These are phyloP conservation scores for Hemicordylus capensis DNA, from an alignment of 2,113 vertebrate genomes.

Conservation along the genomic window DNA sequence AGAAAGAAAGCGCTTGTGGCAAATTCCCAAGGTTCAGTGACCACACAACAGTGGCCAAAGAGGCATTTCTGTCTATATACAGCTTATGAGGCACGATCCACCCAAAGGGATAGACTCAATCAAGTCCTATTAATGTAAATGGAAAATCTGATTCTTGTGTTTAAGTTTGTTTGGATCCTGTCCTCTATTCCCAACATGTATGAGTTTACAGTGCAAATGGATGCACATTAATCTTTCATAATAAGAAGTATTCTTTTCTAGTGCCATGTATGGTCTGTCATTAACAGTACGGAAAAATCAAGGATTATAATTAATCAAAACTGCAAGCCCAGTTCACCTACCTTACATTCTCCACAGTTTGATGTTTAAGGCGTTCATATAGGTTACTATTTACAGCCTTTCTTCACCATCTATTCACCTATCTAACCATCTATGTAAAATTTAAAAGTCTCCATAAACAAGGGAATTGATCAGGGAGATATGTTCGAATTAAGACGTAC, in stretches of 20 bases:
- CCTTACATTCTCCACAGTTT: conserved; percentile 16
- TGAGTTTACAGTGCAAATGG: not conserved
- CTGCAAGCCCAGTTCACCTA: conserved; percentile 34
- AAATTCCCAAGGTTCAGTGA: not conserved
- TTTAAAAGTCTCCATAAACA: conserved; percentile 71
- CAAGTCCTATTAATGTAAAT: not conserved
- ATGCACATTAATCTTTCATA: not conserved
- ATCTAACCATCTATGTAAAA: conserved; percentile 56
- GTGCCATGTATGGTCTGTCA: too few relatives aligned
- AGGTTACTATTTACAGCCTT: conserved; percentile 47
- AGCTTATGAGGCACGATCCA: not conserved
- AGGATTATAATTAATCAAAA: not conserved
- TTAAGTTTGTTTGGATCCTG: not conserved
- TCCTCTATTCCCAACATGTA: not conserved
- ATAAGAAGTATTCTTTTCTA: not conserved
- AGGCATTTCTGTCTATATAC: not conserved
- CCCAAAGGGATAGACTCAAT: not conserved
- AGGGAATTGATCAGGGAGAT: conserved; percentile 79
- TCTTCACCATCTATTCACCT: conserved; percentile 47
- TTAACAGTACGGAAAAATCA: not conserved
- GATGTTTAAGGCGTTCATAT: conserved; percentile 50
- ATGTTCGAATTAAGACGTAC: conserved; percentile 85
- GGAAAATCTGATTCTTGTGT: not conserved
- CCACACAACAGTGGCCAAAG: not conserved
- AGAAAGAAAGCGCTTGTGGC: not conserved